Evolutionary conservation across 2,888 invertebrate species (phyloP), one percentile per base, ranked within the genome.

Genomic region (Malthinus flaveolus): DNA sequence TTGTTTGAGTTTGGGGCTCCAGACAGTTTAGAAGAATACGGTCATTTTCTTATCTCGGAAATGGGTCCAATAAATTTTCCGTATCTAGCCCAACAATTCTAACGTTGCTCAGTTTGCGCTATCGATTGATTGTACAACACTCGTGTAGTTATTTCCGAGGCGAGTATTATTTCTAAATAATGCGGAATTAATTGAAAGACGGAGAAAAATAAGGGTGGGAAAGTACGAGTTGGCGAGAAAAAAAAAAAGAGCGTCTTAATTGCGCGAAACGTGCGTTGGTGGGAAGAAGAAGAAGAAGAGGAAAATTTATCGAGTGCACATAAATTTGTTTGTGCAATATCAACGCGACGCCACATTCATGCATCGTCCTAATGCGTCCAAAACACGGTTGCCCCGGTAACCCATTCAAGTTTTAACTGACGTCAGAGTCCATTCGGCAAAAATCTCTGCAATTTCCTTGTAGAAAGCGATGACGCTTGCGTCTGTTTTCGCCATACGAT

Each of bases 381-480:
- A 62, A 64, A 62, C 62, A 61, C 59, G 63, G 73, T 73, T 72
- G 58, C 71, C 73, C 67, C 56, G 71, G 72, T 69, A 72, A 74
- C 73, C 70, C 71, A 72, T 72, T 74, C 71, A 74, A 65, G 66
- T 66, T 62, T 63, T 62, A 23, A 23, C 67, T 72, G 73, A 71
- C 72, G 73, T 72, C 73, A 73, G 66, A 65, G 62, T 65, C 65
- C 69, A 71, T 72, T 73, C 69, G 70, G 68, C 64, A 69, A 66
- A 71, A 72, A 71, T 69, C 71, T 66, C 70, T 68, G 69, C 66
- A 62, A 66, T 59, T 66, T 65, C 66, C 63, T 59, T 63, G 69
- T 68, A 70, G 62, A 66, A 66, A 61, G 62, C 63, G 65, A 64
- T 68, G 69, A 70, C 70, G 71, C 67, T 52, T 66, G 66, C 67